Evolutionary conservation across 2,797 vertebrate genomes (phyloP), one percentile per base, ranked within the genome.

Genomic region (Alca torda): DNA sequence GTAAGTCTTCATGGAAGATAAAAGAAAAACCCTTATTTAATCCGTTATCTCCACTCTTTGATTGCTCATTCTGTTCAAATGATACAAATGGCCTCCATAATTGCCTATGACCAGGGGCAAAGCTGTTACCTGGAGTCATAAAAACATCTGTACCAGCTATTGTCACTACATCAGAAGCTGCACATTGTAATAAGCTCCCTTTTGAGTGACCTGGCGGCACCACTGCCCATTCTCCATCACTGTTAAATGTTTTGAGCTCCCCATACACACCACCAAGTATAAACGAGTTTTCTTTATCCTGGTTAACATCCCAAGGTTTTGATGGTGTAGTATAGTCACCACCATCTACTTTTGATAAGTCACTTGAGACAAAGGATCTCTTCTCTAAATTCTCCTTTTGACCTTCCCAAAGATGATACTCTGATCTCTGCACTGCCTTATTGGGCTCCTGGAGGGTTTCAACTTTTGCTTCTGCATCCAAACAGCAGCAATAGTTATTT

Each of bases 1-100:
- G 98, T 97, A 99, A 99, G 99, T 99, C 99, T 99, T 99, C 99
- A 99, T 99, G 99, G 99, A 99, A 99, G 99, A 99, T 99, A 97
- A 99, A 99, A 97, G 99, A 99, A 98, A 99, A 99, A 82, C 99
- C 99, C 98, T 99, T 99, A 98, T 99, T 99, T 95, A 99, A 98
- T 96, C 99, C 98, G 0, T 99, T 99, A 84, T 99, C 98, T 96
- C 98, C 98, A 81, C 97, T 98, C 92, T 98, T 98, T 41, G 98
- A 98, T 91, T 98, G 99, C 81, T 99, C 99, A 4, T 97, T 98
- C 98, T 99, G 99, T 86, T 99, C 99, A 91, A 99, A 99, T 26
- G 99, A 99, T 90, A 99, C 98, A 19, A 99, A 98, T 1, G 99
- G 99, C 96, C 99, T 99, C 99, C 99, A 99, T 69, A 99, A 97